Conservation (phyloP, 2,113 vertebrate genomes). For the Hyaena hyaena region DNA sequence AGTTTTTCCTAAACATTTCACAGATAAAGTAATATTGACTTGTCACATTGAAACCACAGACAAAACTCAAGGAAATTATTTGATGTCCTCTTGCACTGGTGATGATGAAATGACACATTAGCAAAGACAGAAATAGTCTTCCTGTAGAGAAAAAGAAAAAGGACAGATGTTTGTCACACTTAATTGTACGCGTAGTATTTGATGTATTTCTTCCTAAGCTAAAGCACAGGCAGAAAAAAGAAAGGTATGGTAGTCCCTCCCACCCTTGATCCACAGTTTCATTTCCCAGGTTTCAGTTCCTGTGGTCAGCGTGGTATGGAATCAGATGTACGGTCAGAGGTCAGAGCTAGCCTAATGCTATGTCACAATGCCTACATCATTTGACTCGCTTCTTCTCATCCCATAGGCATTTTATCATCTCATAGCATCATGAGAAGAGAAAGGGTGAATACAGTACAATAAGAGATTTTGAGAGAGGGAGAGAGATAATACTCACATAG, state of each 20-base stretch:
- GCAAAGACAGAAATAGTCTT: constrained; percentile 60
- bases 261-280: background rate
- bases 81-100: background rate
- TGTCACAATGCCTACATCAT: background rate
- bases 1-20: background rate
- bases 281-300: background rate
- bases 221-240: constrained; percentile 45
- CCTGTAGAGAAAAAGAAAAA: constrained; percentile 63
- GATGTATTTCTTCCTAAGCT: constrained; percentile 65
- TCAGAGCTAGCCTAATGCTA: background rate
- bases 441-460: background rate
- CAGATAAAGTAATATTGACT: background rate
- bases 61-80: background rate
- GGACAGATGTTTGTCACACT: constrained; percentile 34
- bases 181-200: constrained; percentile 34
- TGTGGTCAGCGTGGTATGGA: background rate
- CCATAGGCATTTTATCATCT: background rate
- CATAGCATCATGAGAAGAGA: background rate
- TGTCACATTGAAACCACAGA: background rate
- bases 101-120: constrained; percentile 58
- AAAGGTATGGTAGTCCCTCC: background rate
- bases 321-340: background rate
- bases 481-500: background rate
- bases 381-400: background rate
- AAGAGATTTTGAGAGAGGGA: background rate